phyloP scores from a whole-genome alignment of 2,888 invertebrate genomes.

The Parelbella ahira region DNA sequence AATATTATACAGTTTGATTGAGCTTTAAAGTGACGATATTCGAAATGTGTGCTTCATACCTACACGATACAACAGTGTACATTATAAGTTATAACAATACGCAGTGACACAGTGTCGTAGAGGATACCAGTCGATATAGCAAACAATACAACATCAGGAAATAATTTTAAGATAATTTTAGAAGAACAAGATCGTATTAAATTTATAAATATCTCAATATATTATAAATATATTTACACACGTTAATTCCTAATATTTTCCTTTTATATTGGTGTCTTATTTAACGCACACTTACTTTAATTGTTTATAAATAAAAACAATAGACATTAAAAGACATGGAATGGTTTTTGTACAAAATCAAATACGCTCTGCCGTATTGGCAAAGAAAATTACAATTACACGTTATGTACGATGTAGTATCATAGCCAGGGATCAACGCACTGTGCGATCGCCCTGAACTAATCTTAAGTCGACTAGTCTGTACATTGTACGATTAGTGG shows the following conservation, averaged over 20 bases:
- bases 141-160: constrained; percentile 48
- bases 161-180: constrained; percentile 65
- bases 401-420: constrained; percentile 52
- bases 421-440: constrained; percentile 36
- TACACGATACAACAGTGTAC: constrained; percentile 50
- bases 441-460: constrained; percentile 32
- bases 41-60: constrained; percentile 56
- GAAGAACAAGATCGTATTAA: constrained; percentile 78
- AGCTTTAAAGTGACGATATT: constrained; percentile 47
- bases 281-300: constrained; percentile 71
- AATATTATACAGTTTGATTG: constrained; percentile 34
- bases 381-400: constrained; percentile 69
- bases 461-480: constrained; percentile 64
- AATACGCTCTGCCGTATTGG: constrained; percentile 68
- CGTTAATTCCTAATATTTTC: constrained; percentile 65
- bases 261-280: constrained; percentile 79
- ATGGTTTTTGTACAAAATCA: constrained; percentile 79
- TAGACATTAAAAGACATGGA: constrained; percentile 74
- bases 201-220: constrained; percentile 79
- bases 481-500: constrained; percentile 62
- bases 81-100: constrained; percentile 42
- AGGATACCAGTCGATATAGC: constrained; percentile 31
- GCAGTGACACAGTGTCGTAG: constrained; percentile 49
- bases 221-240: constrained; percentile 80
- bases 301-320: constrained; percentile 59